Conservation (phyloP, 2,797 vertebrate genomes). For the Podarcis siculus region DNA sequence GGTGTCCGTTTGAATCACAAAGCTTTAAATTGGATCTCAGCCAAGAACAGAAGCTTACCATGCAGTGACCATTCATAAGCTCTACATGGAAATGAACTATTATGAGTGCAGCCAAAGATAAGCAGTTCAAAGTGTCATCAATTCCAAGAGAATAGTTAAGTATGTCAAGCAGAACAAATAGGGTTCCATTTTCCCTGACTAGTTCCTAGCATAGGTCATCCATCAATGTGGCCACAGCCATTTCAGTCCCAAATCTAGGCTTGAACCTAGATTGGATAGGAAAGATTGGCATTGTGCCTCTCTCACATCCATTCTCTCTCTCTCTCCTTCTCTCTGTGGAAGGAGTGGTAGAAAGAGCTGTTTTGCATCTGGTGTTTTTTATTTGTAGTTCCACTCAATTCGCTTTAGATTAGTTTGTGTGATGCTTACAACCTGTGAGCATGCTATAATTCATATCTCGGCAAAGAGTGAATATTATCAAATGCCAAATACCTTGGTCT, state of each 20-base stretch:
- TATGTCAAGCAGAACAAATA: not conserved
- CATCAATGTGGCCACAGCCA: too few species aligned
- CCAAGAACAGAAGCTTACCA: not conserved
- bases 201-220: not conserved
- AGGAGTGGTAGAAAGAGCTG: not conserved
- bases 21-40: not conserved
- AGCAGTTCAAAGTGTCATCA: not conserved
- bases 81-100: not conserved
- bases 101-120: not conserved
- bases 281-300: too few species aligned
- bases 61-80: not conserved
- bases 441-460: rapidly evolving
- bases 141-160: not conserved
- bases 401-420: not conserved
- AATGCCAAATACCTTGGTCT: not conserved
- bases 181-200: not conserved
- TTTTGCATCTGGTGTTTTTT: not conserved
- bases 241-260: too few species aligned
- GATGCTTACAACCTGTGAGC: conserved; percentile 4
- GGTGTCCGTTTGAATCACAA: not conserved
- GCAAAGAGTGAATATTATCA: not conserved
- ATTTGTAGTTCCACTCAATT: not conserved
- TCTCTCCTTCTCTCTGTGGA: too few species aligned
- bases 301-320: too few species aligned
- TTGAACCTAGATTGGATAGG: too few species aligned